Evolutionary conservation across 2,797 vertebrate species (phyloP), one percentile per base, ranked within the genome.

Genomic region (Pygocentrus nattereri): DNA sequence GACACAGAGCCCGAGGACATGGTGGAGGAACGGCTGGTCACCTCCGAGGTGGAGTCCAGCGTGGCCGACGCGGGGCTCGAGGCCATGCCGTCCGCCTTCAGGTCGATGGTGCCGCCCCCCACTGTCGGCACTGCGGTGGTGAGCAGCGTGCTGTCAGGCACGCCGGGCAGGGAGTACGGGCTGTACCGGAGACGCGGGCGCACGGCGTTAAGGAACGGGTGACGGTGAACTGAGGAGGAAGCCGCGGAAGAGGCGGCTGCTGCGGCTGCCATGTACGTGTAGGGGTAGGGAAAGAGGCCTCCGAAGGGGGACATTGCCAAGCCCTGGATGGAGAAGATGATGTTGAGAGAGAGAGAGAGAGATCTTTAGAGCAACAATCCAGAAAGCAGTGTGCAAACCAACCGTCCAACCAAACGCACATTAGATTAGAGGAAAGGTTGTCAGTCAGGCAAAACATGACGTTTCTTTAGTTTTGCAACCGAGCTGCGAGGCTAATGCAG

Each of bases 251-350:
- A 96, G 74, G 97, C 96, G 0, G 97, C 97, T 0, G 97, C 97
- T 0, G 97, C 97, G 0, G 97, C 97, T 0, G 98, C 97, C 97
- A 99, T 98, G 90, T 99, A 99, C 1, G 97, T 98, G 92, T 99
- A 99, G 0, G 98, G 98, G 2, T 99, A 99, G 0, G 97, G 96
- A 84, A 99, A 99, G 71, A 99, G 91, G 83, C 96, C 95, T 59
- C 97, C 97, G 64, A 99, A 98, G 0, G 97, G 97, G 81, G 98
- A 97, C 96, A 99, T 97, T 82, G 97, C 97, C 84, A 99, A 89
- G 84, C 97, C 96, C 98, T 99, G 94, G 1, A 89, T 85, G 77
- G 34, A 70, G 75, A 85, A 0, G 12, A 54, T 85, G 62, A 89
- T 7, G 77, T 44, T 27, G 5, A 74, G 27, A 67, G 34, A 12